Conservation (phyloP, 2,888 invertebrate species). For the Tupiocoris notatus region DNA sequence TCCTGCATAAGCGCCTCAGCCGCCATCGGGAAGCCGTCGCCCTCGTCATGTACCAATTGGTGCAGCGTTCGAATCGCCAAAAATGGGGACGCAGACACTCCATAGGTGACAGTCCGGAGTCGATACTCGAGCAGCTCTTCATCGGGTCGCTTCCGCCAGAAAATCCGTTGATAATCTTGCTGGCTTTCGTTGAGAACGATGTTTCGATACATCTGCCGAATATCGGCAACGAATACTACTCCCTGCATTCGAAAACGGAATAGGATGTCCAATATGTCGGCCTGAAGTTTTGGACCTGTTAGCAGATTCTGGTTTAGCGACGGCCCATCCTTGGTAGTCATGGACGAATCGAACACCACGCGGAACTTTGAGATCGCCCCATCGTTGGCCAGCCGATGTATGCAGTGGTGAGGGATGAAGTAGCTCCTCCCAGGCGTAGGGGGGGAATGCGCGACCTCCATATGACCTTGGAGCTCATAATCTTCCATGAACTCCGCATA, state of each 20-base stretch:
- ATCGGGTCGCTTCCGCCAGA: constrained; percentile 8
- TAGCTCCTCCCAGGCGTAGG: background rate
- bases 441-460: background rate
- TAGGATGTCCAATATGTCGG: constrained; percentile 14
- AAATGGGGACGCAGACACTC: constrained; percentile 3
- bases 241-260: background rate
- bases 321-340: too few relatives aligned
- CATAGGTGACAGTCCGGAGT: constrained; percentile 10
- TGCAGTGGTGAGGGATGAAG: constrained; percentile 27
- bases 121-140: background rate
- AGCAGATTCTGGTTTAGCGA: too few relatives aligned
- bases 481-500: constrained; percentile 16
- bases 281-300: constrained; percentile 4
- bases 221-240: constrained; percentile 12
- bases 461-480: constrained; percentile 14
- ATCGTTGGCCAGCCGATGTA: too few relatives aligned
- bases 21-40: background rate
- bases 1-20: background rate
- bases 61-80: constrained; percentile 12
- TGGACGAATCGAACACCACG: too few relatives aligned
- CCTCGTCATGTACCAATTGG: constrained; percentile 6
- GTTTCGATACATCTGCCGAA: constrained; percentile 22
- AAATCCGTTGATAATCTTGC: constrained; percentile 2
- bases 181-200: background rate
- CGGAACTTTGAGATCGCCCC: too few relatives aligned